Conservation (phyloP, 2,888 invertebrate genomes). For the Tenthredo livida region DNA sequence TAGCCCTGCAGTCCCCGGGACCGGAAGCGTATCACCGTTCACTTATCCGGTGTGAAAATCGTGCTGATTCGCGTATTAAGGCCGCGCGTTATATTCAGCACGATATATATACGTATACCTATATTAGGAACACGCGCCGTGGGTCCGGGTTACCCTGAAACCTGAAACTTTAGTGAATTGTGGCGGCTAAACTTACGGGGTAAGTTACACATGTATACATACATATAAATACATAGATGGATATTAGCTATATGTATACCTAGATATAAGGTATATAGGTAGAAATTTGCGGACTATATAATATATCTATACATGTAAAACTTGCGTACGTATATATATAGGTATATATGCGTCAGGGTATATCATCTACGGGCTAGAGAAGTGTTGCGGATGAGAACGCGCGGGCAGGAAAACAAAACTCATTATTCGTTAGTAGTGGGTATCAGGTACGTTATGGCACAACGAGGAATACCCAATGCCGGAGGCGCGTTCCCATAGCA, state of each 20-base stretch:
- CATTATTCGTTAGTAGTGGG: constrained; percentile 51
- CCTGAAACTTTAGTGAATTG: constrained; percentile 3
- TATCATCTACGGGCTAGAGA: not conserved
- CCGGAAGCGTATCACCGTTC: constrained; percentile 23
- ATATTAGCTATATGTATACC: not conserved
- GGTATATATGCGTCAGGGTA: not conserved
- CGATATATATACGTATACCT: not conserved
- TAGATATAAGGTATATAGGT: no score
- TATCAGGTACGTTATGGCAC: constrained; percentile 70
- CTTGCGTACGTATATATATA: not conserved
- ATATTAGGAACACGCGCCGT: not conserved
- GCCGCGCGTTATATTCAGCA: not conserved
- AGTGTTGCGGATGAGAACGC: not conserved
- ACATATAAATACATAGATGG: not conserved
- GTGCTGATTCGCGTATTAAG: not conserved
- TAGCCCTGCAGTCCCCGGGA: not conserved
- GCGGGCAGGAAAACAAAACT: constrained; percentile 49
- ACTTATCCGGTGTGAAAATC: constrained; percentile 23
- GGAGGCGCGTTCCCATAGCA: constrained; percentile 75
- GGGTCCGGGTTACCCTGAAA: constrained; percentile 1
- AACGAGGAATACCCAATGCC: constrained; percentile 65
- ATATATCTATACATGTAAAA: constrained; percentile 3
- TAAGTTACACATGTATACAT: not conserved
- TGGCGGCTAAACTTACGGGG: not conserved
- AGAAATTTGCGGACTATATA: not conserved